Evolutionary conservation across 2,113 vertebrate genomes (phyloP).

Genomic region (Lagopus leucura): DNA sequence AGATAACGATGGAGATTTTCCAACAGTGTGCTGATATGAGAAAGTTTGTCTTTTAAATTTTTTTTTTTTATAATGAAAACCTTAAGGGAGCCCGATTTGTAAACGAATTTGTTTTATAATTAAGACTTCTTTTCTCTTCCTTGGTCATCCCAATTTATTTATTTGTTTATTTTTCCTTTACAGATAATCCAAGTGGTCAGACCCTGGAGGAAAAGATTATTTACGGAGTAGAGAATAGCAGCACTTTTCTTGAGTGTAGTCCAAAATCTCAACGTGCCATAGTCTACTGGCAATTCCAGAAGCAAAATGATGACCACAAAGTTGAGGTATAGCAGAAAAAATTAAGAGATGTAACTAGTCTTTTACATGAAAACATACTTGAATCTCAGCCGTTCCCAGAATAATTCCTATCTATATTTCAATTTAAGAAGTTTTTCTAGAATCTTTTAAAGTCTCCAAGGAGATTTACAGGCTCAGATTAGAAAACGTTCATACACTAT

Average conservation of each 20-base stretch:
- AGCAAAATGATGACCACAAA: slow-evolving; percentile 85
- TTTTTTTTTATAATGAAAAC: background rate
- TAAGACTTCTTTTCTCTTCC: background rate
- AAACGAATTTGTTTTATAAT: background rate
- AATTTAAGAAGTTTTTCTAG: background rate
- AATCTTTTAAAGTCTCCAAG: background rate
- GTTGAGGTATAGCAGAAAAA: slow-evolving; percentile 85
- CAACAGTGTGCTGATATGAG: background rate
- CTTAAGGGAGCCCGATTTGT: background rate
- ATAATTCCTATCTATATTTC: background rate
- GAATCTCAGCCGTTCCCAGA: background rate
- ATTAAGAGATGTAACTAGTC: background rate
- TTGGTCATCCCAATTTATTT: background rate
- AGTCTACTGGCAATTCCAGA: slow-evolving; percentile 95
- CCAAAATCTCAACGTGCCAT: slow-evolving; percentile 93
- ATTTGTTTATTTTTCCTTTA: background rate
- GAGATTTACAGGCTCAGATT: background rate
- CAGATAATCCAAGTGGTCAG: slow-evolving; percentile 86
- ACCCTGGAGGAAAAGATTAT: slow-evolving; percentile 89
- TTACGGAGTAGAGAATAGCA: slow-evolving; percentile 98
- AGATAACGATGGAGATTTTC: background rate
- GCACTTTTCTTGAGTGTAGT: slow-evolving; percentile 96
- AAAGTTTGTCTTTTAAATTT: background rate
- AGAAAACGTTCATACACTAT: background rate
- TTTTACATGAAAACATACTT: background rate